A percentile compares a stretch with the other conserved stretches of the same genome.
Evolutionary conservation across 2,888 invertebrate species (phyloP).

Genomic region (Lithophane semibrunnea): DNA sequence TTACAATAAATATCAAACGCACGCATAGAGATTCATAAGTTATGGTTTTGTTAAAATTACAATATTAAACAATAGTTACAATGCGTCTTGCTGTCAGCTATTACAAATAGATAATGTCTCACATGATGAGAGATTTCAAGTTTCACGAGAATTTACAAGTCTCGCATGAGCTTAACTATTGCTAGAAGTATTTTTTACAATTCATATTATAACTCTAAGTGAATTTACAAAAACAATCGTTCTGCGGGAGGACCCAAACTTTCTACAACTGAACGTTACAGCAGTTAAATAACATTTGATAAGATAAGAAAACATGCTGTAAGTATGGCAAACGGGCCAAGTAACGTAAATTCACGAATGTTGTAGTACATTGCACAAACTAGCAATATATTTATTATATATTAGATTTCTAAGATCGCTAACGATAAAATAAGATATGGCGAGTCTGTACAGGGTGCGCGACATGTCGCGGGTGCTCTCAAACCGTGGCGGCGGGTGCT

Average conservation of each 20-base stretch:
- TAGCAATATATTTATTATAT: constrained; percentile 34
- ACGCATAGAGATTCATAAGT: constrained; percentile 51
- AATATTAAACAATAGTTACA: constrained; percentile 9
- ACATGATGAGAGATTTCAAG: not conserved
- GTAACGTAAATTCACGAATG: constrained; percentile 24
- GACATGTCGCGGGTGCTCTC: not conserved
- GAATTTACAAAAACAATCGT: constrained; percentile 2
- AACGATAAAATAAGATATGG: constrained; percentile 46
- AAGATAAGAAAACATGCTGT: constrained; percentile 7
- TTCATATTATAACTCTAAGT: not conserved
- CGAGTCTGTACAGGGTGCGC: constrained; percentile 27
- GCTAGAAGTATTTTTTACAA: not conserved
- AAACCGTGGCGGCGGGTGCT: not conserved
- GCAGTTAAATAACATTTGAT: constrained; percentile 6
- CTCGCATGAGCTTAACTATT: constrained; percentile 9
- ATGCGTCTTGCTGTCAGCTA: constrained; percentile 9
- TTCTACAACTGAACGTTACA: constrained; percentile 8
- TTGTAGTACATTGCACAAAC: constrained; percentile 39
- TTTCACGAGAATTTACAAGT: constrained; percentile 12
- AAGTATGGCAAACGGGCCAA: constrained; percentile 29
- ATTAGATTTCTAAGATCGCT: constrained; percentile 55
- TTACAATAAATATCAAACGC: constrained; percentile 77
- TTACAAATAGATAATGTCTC: constrained; percentile 21
- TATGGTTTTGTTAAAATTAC: constrained; percentile 27
- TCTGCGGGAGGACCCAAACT: not conserved